A percentile compares a stretch with the other conserved stretches of the same genome.
These are phyloP conservation scores for Athripsodes cinereus DNA, from an alignment of 2,888 invertebrate species.

Conservation along the genomic window DNA sequence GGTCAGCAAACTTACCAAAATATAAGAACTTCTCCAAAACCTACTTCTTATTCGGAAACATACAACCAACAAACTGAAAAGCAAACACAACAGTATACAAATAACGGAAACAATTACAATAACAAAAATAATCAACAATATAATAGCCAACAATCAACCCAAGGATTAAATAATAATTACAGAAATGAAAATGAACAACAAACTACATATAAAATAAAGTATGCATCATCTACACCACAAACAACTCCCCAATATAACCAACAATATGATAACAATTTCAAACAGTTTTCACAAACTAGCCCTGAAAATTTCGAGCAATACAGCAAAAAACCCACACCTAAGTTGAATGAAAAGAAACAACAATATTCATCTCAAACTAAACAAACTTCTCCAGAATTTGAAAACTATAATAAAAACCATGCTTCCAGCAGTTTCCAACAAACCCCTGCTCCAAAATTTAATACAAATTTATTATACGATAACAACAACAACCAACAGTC, in stretches of 20 bases:
- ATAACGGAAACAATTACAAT: slow-evolving; percentile 35
- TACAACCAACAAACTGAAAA: slow-evolving; percentile 29
- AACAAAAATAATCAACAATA: slow-evolving; percentile 28
- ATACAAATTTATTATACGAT: slow-evolving; percentile 25
- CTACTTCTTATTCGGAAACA: slow-evolving; percentile 32
- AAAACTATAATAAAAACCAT: slow-evolving; percentile 20
- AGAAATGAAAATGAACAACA: slow-evolving; percentile 9
- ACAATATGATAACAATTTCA: slow-evolving; percentile 11
- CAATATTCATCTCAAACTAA: slow-evolving; percentile 23
- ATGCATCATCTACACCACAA: slow-evolving; percentile 15
- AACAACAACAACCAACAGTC: slow-evolving; percentile 26
- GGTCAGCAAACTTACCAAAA: slow-evolving; percentile 31
- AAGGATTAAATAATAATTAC: slow-evolving; percentile 13
- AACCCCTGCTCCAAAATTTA: slow-evolving; percentile 25
- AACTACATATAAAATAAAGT: slow-evolving; percentile 29
- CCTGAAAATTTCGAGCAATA: slow-evolving; percentile 31
- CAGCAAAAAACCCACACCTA: slow-evolving; percentile 28
- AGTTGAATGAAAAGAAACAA: slow-evolving; percentile 20
- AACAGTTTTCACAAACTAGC: slow-evolving; percentile 29
- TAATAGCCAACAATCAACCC: slow-evolving; percentile 16
- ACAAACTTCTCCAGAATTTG: slow-evolving; percentile 26
- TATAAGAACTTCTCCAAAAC: slow-evolving; percentile 29
- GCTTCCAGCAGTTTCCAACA: slow-evolving; percentile 12
- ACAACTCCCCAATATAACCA: slow-evolving; percentile 25
- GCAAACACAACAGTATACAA: slow-evolving; percentile 26